Evolutionary conservation across 2,113 vertebrate species (phyloP), one percentile per base, ranked within the genome.

Genomic region (Triplophysa tibetana): DNA sequence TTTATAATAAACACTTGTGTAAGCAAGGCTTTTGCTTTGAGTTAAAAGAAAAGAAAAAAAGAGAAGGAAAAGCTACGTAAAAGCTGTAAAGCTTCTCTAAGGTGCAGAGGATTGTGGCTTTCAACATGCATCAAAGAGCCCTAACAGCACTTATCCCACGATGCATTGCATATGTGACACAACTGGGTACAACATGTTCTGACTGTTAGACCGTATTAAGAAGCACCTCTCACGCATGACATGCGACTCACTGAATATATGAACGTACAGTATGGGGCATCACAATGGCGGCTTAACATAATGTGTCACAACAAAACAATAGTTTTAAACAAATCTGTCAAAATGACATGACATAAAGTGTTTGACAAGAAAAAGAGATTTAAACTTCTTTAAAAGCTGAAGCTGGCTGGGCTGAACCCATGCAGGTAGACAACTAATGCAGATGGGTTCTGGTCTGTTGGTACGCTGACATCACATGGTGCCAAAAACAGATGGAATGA

Each of bases 131-230:
- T 63, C 41, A 56, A 60, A 21, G 48, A 45, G 23, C 10, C 16
- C 3, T 29, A 7, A 7, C 5, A 65, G 17, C 61, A 14, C 45
- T 65, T 66, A 14, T 45, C 62, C 73, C 75, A 54, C 23, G 43
- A 69, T 79, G 70, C 21, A 60, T n/a, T 41, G 12, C 21, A 19
- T n/a, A 75, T 43, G 48, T 66, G 56, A 50, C 80, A 64, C 65
- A 80, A 68, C 70, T 68, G 75, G 56, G 62, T 14, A 85, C 87
- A 85, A 14, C 26, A 8, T 87, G 87, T 86, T 84, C 83, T 64
- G 48, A 38, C 24, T 29, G 67, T 64, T 21, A 41, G 8, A 54
- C 24, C 21, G 38, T 70, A 65, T 48, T 64, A 60, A 78, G 56
- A 4, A 78, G 77, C 82, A 16, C 67, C 68, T 83, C 82, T 81